These are phyloP conservation scores for Octopus sinensis DNA, from an alignment of 1,140 invertebrate genomes.

Conservation along the genomic window DNA sequence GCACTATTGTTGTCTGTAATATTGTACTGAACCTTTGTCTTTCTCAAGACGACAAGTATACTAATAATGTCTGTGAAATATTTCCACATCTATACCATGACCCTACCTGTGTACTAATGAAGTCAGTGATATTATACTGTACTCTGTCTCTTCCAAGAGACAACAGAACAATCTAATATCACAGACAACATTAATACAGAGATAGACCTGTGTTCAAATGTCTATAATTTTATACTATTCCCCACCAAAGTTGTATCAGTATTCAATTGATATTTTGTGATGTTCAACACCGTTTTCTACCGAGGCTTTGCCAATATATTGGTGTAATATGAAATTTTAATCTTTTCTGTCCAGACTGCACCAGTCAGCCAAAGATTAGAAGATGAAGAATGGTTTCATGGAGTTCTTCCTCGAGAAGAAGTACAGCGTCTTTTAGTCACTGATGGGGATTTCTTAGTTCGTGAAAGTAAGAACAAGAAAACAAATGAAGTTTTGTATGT, in stretches of 20 bases:
- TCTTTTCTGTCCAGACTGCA: neutral
- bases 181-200: neutral
- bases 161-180: neutral
- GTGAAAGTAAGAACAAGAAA: slow-evolving; percentile 85
- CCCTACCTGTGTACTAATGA: no score
- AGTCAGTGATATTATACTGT: no score
- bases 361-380: slow-evolving; percentile 31
- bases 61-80: no score
- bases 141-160: no score
- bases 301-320: neutral
- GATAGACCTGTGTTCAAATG: neutral
- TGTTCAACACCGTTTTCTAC: neutral
- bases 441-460: slow-evolving; percentile 91
- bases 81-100: no score
- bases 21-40: no score
- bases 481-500: slow-evolving; percentile 79
- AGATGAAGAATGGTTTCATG: slow-evolving; percentile 82
- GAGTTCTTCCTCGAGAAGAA: slow-evolving; percentile 91
- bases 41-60: no score
- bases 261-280: neutral
- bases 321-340: no score
- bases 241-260: neutral
- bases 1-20: no score
- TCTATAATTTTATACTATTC: neutral
- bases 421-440: slow-evolving; percentile 82